Base-by-base conservation (phyloP, 2,797 vertebrate genomes). In the Aphelocoma californica region DNA sequence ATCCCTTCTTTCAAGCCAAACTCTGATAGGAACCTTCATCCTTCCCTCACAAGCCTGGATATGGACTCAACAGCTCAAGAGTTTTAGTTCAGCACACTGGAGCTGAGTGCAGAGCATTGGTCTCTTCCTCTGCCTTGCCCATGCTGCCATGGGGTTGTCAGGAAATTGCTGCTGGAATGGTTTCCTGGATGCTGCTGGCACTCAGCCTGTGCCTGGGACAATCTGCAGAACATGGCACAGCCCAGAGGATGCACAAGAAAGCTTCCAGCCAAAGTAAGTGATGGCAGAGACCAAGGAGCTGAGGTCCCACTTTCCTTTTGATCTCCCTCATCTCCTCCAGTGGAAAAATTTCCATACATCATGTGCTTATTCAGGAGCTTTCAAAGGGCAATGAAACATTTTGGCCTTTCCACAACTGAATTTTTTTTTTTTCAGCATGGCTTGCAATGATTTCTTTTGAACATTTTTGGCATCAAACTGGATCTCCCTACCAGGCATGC, bases 71-170 rank as follows among this genome's bases (percentile, higher is more conserved):
- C 18, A 81, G 92, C 29, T 36, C 26, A 9, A 34, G 51, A 70
- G 26, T 77, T 86, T 91, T 78, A 40, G 42, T 4, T 80, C 42
- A 66, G 47, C 2, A 1, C 47, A 3, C 14, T 42, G 65, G 58
- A 90, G 45, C 1, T 1, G 19, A 54, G 53, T 3, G 5, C 65
- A 78, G 47, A 57, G 56, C 18, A 4, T 16, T 5, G 0, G 17
- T 32, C 15, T 34, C 24, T 53, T 36, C 60, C 64, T 73, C 75
- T 60, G 38, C 9, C 45, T 38, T 66, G 20, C 12, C 56, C 8
- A 8, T 1, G 1, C 10, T 40, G 8, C 48, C 32, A 5, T 0
- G 2, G 48, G 25, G 2, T 0, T 60, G 32, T 38, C 75, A 66
- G 25, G 21, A 51, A 85, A 18, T 5, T 58, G 38, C 32, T 67